Evolutionary conservation across 1,140 invertebrate species (phyloP).

Genomic region (Trichogramma pretiosum): DNA sequence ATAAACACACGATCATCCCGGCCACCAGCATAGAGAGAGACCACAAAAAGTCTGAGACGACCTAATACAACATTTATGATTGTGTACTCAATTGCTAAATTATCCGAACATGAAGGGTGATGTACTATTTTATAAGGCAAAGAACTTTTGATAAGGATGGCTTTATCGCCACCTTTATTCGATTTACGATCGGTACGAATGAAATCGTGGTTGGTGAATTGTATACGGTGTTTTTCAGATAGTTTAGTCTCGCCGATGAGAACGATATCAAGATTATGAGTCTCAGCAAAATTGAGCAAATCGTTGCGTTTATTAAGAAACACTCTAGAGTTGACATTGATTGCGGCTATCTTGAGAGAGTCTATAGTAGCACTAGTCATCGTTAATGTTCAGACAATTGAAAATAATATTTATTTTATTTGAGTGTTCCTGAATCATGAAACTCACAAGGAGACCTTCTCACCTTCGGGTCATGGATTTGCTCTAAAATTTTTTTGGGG

Average conservation of each 20-base stretch:
- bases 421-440: too few species aligned
- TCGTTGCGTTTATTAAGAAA: background rate
- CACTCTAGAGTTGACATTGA: conserved; percentile 3
- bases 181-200: background rate
- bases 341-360: conserved; percentile 1
- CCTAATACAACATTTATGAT: background rate
- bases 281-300: background rate
- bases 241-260: conserved; percentile 2
- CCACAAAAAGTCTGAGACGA: background rate
- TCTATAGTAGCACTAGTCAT: too few species aligned
- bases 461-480: too few species aligned
- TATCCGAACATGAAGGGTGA: background rate
- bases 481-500: too few species aligned
- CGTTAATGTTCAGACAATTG: too few species aligned
- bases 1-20: background rate
- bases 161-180: background rate
- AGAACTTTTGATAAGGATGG: background rate
- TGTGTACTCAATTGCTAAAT: background rate
- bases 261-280: background rate
- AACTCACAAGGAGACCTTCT: too few species aligned
- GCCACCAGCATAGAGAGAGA: background rate
- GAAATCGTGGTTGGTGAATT: background rate
- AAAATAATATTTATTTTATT: too few species aligned
- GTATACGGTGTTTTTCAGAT: background rate
- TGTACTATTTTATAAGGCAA: background rate